phyloP scores from a whole-genome alignment of 2,888 invertebrate species.

The Philereme transversata region DNA sequence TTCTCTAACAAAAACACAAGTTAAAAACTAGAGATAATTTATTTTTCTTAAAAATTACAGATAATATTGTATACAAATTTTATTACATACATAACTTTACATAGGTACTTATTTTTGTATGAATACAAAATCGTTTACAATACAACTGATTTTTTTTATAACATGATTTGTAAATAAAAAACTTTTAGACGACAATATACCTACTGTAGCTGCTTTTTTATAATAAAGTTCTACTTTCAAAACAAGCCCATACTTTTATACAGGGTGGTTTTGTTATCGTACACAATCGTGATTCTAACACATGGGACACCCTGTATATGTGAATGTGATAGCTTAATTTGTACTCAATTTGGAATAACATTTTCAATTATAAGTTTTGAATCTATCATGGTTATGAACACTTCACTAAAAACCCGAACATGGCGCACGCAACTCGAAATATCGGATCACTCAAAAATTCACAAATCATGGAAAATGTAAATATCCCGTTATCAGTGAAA shows the following conservation, averaged over 20 bases:
- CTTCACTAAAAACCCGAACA: no score
- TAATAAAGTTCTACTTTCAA: no score
- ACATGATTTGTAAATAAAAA: constrained; percentile 10
- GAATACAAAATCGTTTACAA: neutral
- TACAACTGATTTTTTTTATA: neutral
- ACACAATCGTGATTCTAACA: no score
- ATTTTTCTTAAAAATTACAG: constrained; percentile 37
- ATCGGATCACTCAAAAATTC: no score
- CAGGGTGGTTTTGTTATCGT: no score
- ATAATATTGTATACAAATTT: constrained; percentile 39
- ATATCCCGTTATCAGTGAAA: no score
- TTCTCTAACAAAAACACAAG: constrained; percentile 5
- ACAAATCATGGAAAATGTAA: no score
- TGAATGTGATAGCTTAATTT: constrained; percentile 1
- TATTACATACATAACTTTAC: constrained; percentile 37
- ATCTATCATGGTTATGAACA: constrained; percentile 30
- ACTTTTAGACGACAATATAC: neutral
- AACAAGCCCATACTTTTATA: no score
- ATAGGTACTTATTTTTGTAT: neutral
- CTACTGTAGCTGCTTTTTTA: no score
- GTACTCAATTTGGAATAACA: constrained; percentile 11
- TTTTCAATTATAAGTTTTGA: constrained; percentile 9
- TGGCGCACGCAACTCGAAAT: no score
- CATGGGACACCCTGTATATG: no score
- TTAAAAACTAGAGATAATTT: constrained; percentile 40